Conservation (phyloP, 2,888 invertebrate species). For the Geophilus truncorum region DNA sequence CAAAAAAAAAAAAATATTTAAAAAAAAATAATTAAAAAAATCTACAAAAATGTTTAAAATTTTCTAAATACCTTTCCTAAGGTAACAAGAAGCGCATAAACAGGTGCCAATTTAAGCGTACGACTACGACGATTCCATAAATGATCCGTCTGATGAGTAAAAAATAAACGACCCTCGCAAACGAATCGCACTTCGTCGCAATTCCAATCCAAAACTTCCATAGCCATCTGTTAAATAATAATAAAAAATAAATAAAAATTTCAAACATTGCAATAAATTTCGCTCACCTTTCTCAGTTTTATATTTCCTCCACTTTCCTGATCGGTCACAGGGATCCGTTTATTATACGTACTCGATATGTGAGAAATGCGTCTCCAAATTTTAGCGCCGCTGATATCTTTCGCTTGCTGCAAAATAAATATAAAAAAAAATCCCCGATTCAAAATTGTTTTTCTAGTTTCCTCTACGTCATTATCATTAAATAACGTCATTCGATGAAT, state of each 20-base stretch:
- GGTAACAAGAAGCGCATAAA: slow-evolving; percentile 84
- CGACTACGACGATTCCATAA: slow-evolving; percentile 52
- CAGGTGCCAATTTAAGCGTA: slow-evolving; percentile 78
- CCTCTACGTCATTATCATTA: too few species aligned
- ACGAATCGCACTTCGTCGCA: slow-evolving; percentile 86
- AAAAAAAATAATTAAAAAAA: not conserved
- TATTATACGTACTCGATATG: slow-evolving; percentile 53
- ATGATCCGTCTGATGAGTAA: slow-evolving; percentile 83
- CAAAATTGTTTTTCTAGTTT: too few species aligned
- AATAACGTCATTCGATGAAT: too few species aligned
- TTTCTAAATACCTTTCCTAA: slow-evolving; percentile 81
- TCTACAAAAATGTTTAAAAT: not conserved
- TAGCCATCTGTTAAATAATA: slow-evolving; percentile 65
- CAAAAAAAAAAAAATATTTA: slow-evolving; percentile 40
- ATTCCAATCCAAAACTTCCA: slow-evolving; percentile 84
- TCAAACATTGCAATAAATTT: too few species aligned
- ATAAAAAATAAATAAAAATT: slow-evolving; percentile 6
- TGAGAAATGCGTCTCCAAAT: slow-evolving; percentile 83
- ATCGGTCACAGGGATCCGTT: slow-evolving; percentile 55
- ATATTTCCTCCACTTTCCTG: slow-evolving; percentile 78
- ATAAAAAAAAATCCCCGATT: not conserved
- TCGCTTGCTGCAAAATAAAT: slow-evolving; percentile 62
- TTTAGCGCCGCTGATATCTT: slow-evolving; percentile 80
- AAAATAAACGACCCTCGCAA: slow-evolving; percentile 79
- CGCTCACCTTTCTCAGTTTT: slow-evolving; percentile 67